Percentiles rank a stretch among this genome's conserved stretches.
phyloP scores from a whole-genome alignment of 2,888 invertebrate genomes.

The Lymantria monacha region DNA sequence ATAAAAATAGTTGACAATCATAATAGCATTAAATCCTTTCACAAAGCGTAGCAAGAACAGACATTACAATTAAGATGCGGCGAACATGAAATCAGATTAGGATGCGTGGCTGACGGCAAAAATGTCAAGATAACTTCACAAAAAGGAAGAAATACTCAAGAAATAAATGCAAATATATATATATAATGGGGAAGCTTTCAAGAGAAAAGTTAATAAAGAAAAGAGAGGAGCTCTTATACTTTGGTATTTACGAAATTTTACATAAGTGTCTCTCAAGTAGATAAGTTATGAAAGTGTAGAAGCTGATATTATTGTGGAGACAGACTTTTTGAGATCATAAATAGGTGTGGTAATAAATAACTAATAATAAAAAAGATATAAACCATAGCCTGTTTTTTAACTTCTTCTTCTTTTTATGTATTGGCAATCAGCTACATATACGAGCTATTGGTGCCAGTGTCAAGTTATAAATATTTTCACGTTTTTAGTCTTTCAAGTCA shows the following conservation, averaged over 20 bases:
- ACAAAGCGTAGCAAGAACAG: constrained; percentile 9
- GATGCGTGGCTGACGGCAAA: constrained; percentile 23
- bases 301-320: no score
- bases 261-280: neutral
- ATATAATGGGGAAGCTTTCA: constrained; percentile 7
- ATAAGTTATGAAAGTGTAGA: no score
- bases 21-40: constrained; percentile 21
- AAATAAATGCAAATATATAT: constrained; percentile 20
- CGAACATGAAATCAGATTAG: constrained; percentile 30
- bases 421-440: no score
- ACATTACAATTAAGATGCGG: constrained; percentile 20
- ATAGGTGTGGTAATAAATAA: no score
- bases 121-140: constrained; percentile 34
- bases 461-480: no score
- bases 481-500: no score
- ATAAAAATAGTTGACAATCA: neutral
- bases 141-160: constrained; percentile 21
- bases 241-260: neutral
- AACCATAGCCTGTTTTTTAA: no score
- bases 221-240: neutral
- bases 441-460: no score
- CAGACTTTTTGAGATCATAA: no score
- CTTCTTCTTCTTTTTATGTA: no score
- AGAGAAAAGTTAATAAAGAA: neutral
- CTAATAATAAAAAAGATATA: no score